Conservation (phyloP, 37 sponge, comb jelly and placozoan species). For the Theonella swinhoei region DNA sequence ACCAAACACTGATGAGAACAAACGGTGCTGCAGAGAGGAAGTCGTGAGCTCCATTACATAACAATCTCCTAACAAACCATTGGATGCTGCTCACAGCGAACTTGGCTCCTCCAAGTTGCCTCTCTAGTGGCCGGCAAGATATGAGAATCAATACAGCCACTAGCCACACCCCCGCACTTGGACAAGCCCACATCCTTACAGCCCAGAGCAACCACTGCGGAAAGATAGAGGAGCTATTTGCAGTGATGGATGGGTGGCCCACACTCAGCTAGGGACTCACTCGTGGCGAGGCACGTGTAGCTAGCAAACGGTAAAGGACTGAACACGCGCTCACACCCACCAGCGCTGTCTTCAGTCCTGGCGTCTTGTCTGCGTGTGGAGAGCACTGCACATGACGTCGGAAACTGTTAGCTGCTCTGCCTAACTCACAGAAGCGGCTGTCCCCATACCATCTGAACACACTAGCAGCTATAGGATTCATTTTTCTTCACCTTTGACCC, state of each 20-base stretch:
- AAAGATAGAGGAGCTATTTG: neutral
- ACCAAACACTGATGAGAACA: neutral
- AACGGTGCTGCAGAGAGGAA: neutral
- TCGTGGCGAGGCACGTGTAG: neutral
- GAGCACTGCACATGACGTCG: too few relatives aligned
- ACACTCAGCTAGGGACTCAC: slow-evolving; percentile 13
- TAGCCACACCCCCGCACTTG: slow-evolving; percentile 45
- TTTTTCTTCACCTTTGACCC: neutral
- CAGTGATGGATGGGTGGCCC: neutral
- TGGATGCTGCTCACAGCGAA: slow-evolving; percentile 31
- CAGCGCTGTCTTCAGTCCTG: slow-evolving; percentile 40
- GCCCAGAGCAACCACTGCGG: slow-evolving; percentile 13
- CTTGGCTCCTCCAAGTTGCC: slow-evolving; percentile 29
- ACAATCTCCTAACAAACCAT: neutral
- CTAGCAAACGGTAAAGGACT: neutral
- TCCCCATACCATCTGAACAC: neutral
- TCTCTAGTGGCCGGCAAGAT: slow-evolving; percentile 43
- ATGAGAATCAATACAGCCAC: slow-evolving; percentile 47
- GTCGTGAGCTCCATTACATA: neutral
- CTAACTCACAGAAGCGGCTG: neutral
- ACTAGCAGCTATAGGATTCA: neutral
- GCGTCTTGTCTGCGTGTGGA: slow-evolving; percentile 40
- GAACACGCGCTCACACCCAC: slow-evolving; percentile 24
- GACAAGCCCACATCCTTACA: slow-evolving; percentile 48
- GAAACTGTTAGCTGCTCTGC: too few relatives aligned